These are phyloP conservation scores for Xestia xanthographa DNA, from an alignment of 2,888 invertebrate species.

Conservation along the genomic window DNA sequence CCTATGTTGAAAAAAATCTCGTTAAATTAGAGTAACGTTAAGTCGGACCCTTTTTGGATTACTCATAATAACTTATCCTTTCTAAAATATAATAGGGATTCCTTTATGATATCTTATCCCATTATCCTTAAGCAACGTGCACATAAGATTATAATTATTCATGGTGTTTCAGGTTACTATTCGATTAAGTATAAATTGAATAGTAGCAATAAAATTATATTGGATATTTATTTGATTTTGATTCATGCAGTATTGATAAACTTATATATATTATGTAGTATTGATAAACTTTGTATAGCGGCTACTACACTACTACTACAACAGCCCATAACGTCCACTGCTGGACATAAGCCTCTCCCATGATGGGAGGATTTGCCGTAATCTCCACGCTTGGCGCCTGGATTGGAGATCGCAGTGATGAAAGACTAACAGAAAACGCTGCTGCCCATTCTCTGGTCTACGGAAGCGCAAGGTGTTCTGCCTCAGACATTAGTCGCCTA, in stretches of 20 bases:
- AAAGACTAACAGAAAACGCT: too few relatives aligned
- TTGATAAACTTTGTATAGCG: too few relatives aligned
- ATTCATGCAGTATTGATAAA: conserved; percentile 15
- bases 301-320: too few relatives aligned
- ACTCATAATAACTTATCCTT: conserved; percentile 35
- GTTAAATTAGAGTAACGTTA: conserved; percentile 28
- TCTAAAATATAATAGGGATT: conserved; percentile 44
- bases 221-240: neutral
- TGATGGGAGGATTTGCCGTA: too few relatives aligned
- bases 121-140: conserved; percentile 39
- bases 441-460: too few relatives aligned
- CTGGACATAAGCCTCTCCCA: too few relatives aligned
- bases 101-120: conserved; percentile 21
- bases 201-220: conserved; percentile 16
- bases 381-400: too few relatives aligned
- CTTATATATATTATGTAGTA: too few relatives aligned
- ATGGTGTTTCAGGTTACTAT: conserved; percentile 8
- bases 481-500: too few relatives aligned
- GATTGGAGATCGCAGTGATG: too few relatives aligned
- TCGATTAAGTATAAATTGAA: conserved; percentile 15
- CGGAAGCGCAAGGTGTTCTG: too few relatives aligned
- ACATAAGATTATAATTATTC: conserved; percentile 10
- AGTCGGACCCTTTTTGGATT: conserved; percentile 41
- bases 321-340: too few relatives aligned
- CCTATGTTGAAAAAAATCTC: conserved; percentile 11